Conservation (phyloP, 2,797 vertebrate genomes). For the Chelidonichthys spinosus region DNA sequence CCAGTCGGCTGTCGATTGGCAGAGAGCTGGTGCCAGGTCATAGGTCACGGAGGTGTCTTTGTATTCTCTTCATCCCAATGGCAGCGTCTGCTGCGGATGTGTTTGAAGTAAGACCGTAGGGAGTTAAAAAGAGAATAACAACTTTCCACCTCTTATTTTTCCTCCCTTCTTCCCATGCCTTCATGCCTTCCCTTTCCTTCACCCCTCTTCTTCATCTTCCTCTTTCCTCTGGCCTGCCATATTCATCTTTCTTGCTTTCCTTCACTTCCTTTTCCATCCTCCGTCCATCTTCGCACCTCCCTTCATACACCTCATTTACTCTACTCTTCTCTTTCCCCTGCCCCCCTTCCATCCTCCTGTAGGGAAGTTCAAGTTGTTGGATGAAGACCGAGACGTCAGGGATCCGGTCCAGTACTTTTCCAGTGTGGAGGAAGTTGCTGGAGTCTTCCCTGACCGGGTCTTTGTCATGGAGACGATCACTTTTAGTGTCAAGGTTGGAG, state of each 20-base stretch:
- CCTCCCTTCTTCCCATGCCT: neutral
- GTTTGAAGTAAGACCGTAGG: slow-evolving; percentile 2
- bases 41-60: slow-evolving; percentile 79
- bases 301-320: neutral
- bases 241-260: neutral
- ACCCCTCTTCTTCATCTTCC: neutral
- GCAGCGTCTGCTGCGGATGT: slow-evolving; percentile 33
- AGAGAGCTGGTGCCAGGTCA: slow-evolving; percentile 78
- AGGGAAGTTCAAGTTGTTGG: slow-evolving; percentile 98
- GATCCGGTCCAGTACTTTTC: slow-evolving; percentile 97
- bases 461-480: slow-evolving; percentile 98
- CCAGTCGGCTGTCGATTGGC: slow-evolving; percentile 68
- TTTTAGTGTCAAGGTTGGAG: slow-evolving; percentile 91
- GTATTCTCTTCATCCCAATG: slow-evolving; percentile 55
- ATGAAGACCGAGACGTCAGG: slow-evolving; percentile 94
- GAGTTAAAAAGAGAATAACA: slow-evolving; percentile 12
- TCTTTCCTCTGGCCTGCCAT: slow-evolving; percentile 1
- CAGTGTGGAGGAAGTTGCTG: slow-evolving; percentile 97
- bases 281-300: neutral
- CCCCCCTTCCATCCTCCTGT: slow-evolving; percentile 8
- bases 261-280: neutral
- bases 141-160: slow-evolving; percentile 7
- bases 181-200: neutral
- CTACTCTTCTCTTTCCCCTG: neutral
- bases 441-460: slow-evolving; percentile 93